Evolutionary conservation across 1,140 invertebrate genomes (phyloP).

Genomic region (Portunus trituberculatus): DNA sequence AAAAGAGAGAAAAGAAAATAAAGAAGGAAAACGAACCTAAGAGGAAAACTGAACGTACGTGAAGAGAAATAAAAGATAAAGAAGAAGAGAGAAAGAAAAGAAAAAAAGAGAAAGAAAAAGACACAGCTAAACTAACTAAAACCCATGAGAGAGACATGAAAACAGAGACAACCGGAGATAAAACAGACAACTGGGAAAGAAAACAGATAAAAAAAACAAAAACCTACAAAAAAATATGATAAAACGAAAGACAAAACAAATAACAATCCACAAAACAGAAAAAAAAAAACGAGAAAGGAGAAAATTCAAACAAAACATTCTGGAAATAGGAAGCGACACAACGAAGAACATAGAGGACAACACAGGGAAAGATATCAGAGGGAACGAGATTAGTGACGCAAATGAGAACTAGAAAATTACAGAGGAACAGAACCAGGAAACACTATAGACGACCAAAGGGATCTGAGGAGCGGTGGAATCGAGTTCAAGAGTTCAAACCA

Average conservation of each 20-base stretch:
- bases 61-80: not conserved
- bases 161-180: not conserved
- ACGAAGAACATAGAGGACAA: not conserved
- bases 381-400: no score
- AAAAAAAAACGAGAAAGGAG: not conserved
- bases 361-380: no score
- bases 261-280: not conserved
- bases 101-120: not conserved
- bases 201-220: not conserved
- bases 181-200: not conserved
- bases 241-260: not conserved
- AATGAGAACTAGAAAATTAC: not conserved
- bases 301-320: not conserved
- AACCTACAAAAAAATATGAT: not conserved
- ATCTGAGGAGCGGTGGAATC: no score
- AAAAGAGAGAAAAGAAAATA: no score
- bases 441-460: not conserved
- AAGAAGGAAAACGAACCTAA: not conserved
- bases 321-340: not conserved
- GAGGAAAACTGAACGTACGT: not conserved
- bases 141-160: not conserved
- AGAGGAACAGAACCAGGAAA: not conserved
- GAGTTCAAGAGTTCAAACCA: no score
- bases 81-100: not conserved
- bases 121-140: not conserved